Percentiles rank a stretch among this genome's conserved stretches.
Conservation (phyloP, 1,140 invertebrate species). For the Maconellicoccus hirsutus region DNA sequence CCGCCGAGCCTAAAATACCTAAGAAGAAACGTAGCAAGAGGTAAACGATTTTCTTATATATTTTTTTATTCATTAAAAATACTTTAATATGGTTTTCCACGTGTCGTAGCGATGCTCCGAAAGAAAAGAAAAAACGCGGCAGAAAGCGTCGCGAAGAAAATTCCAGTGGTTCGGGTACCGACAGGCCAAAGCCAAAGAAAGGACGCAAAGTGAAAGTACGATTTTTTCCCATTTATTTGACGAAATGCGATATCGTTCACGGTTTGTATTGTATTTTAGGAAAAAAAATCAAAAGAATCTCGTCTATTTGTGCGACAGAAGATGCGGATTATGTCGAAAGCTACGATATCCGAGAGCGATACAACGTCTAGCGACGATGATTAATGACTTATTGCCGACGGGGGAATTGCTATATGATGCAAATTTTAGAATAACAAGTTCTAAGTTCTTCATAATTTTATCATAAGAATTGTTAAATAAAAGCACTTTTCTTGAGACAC, state of each 20-base stretch:
- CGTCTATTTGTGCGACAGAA: slow-evolving; percentile 60
- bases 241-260: neutral
- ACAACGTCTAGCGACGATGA: slow-evolving; percentile 60
- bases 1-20: slow-evolving; percentile 17
- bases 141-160: slow-evolving; percentile 26
- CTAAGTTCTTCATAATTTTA: too few relatives aligned
- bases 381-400: slow-evolving; percentile 47
- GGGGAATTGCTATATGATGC: too few relatives aligned
- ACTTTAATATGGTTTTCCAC: neutral
- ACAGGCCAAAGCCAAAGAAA: slow-evolving; percentile 43
- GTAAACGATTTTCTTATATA: too few relatives aligned
- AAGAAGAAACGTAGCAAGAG: slow-evolving; percentile 26
- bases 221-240: neutral
- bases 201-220: slow-evolving; percentile 38
- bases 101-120: slow-evolving; percentile 16
- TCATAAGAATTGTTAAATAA: too few relatives aligned
- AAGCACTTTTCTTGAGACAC: too few relatives aligned
- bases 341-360: slow-evolving; percentile 87
- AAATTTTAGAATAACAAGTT: too few relatives aligned
- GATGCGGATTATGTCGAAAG: slow-evolving; percentile 81
- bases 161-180: slow-evolving; percentile 50
- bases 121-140: slow-evolving; percentile 24
- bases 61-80: too few relatives aligned
- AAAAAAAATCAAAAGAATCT: slow-evolving; percentile 39
- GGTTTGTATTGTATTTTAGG: slow-evolving; percentile 24